phyloP scores from a whole-genome alignment of 2,113 vertebrate genomes.

The Xyrauchen texanus region DNA sequence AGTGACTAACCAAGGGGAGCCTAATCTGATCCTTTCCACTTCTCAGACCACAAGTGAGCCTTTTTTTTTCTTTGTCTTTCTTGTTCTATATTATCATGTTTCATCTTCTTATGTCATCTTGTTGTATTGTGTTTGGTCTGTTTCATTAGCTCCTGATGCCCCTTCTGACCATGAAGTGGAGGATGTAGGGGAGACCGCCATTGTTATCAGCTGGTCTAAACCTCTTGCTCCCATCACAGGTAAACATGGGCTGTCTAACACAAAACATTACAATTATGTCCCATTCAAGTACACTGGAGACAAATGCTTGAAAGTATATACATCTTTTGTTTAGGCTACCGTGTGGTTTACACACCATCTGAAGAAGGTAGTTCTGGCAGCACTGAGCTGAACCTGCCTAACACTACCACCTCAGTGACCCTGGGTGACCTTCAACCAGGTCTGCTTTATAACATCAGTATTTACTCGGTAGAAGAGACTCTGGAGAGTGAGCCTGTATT shows the following conservation, averaged over 20 bases:
- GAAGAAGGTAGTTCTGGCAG: conserved; percentile 86
- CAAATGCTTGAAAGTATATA: conserved; percentile 1
- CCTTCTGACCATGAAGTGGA: conserved; percentile 83
- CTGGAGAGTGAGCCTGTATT: conserved; percentile 91
- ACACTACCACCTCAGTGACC: conserved; percentile 89
- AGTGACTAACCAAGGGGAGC: conserved; percentile 83
- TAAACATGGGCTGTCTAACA: conserved; percentile 58
- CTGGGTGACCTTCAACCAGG: conserved; percentile 90
- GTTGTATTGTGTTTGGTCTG: conserved; percentile 5
- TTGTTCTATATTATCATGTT: neutral
- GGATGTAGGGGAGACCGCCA: conserved; percentile 87
- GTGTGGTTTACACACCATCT: conserved; percentile 88
- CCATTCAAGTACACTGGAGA: too few relatives aligned
- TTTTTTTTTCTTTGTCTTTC: too few relatives aligned
- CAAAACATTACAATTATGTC: neutral
- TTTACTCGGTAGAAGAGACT: conserved; percentile 91
- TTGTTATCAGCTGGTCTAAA: conserved; percentile 89
- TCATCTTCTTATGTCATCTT: neutral
- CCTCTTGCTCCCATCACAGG: conserved; percentile 97
- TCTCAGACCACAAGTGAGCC: conserved; percentile 89
- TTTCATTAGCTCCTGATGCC: conserved; percentile 85
- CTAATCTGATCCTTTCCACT: conserved; percentile 89
- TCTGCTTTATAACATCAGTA: conserved; percentile 92
- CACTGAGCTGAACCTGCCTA: conserved; percentile 90
- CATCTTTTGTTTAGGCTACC: conserved; percentile 79